Evolutionary conservation across 2,888 invertebrate genomes (phyloP).

Genomic region (Amiota communis): DNA sequence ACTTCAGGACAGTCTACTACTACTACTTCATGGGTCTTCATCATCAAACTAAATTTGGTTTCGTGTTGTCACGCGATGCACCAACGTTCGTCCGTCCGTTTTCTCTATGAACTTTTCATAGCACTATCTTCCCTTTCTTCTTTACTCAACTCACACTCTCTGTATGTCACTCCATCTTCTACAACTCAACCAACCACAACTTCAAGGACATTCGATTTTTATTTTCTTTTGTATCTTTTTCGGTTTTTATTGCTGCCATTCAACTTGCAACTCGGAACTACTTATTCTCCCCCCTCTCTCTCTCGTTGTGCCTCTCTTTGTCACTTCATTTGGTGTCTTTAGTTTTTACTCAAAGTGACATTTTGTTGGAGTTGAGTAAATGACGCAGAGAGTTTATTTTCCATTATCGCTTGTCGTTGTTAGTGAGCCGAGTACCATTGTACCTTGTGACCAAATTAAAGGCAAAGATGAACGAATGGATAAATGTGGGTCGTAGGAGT

Average conservation of each 20-base stretch:
- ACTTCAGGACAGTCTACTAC: no score
- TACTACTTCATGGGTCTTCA: conserved; percentile 1
- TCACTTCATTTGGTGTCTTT: background rate
- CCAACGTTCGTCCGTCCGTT: background rate
- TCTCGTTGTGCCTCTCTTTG: no score
- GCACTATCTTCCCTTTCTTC: background rate
- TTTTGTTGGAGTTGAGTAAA: conserved; percentile 22
- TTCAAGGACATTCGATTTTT: conserved; percentile 65
- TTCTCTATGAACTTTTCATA: conserved; percentile 29
- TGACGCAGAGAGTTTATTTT: conserved; percentile 7
- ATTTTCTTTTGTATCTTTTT: conserved; percentile 25
- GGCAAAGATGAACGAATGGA: background rate
- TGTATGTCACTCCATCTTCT: conserved; percentile 36
- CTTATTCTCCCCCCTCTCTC: conserved; percentile 31
- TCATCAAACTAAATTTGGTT: conserved; percentile 33
- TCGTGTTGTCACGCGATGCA: conserved; percentile 64
- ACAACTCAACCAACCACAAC: conserved; percentile 23
- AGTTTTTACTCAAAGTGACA: conserved; percentile 48
- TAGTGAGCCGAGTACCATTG: no score
- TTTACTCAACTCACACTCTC: conserved; percentile 31
- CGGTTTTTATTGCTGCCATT: background rate
- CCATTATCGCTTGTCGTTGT: conserved; percentile 1
- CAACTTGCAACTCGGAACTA: background rate
- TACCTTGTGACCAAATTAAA: background rate
- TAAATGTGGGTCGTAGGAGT: background rate